phyloP scores from a whole-genome alignment of 2,797 vertebrate genomes.

The Adrianichthys oophorus region DNA sequence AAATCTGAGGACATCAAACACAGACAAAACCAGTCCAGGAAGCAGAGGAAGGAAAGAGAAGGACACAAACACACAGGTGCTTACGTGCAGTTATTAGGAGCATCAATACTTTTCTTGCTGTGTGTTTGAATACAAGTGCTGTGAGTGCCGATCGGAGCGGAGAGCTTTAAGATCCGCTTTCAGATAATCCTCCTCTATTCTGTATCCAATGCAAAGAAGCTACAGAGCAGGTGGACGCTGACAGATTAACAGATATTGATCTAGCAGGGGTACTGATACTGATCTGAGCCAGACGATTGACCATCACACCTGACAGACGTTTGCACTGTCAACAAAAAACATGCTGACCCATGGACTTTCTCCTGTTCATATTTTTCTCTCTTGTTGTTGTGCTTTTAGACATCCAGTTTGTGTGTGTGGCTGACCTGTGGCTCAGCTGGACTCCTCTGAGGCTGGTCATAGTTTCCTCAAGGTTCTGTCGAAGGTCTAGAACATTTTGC shows the following conservation, averaged over 20 bases:
- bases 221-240: conserved; percentile 28
- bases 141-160: conserved; percentile 24
- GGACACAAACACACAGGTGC: conserved; percentile 4
- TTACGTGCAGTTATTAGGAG: conserved; percentile 29
- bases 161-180: conserved; percentile 56
- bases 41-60: conserved; percentile 27
- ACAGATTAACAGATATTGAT: conserved; percentile 30
- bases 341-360: conserved; percentile 6
- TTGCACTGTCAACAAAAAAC: conserved; percentile 44
- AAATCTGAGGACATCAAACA: conserved; percentile 34
- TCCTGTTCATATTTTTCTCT: not conserved
- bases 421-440: conserved; percentile 92
- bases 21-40: conserved; percentile 28
- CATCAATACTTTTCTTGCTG: conserved; percentile 21
- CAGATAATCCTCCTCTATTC: conserved; percentile 49
- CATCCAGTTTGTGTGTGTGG: not conserved
- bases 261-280: conserved; percentile 52
- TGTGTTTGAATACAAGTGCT: conserved; percentile 20
- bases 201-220: conserved; percentile 14
- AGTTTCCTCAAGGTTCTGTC: conserved; percentile 96
- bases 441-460: conserved; percentile 94
- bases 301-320: conserved; percentile 29
- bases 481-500: conserved; percentile 96
- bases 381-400: not conserved
- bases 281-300: conserved; percentile 46